Evolutionary conservation across 2,113 vertebrate species (phyloP).

Genomic region (Dunckerocampus dactyliophorus): DNA sequence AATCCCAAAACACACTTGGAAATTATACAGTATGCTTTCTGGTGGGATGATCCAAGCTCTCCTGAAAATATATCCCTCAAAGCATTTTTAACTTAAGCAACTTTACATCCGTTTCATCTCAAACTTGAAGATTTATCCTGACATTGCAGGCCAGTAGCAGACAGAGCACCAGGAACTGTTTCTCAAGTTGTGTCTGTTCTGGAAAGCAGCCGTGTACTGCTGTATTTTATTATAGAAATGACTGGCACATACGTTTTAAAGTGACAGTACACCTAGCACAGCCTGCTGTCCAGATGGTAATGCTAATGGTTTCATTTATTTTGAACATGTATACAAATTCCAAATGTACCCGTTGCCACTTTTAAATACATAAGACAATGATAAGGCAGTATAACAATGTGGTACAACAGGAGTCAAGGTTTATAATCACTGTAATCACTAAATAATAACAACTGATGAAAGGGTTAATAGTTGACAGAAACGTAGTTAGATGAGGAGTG

Average conservation of each 20-base stretch:
- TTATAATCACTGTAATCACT: no score
- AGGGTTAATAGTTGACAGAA: no score
- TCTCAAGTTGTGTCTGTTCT: conserved; percentile 42
- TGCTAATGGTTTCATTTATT: no score
- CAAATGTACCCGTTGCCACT: no score
- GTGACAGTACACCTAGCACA: conserved; percentile 23
- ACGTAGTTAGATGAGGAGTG: no score
- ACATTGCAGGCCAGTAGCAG: conserved; percentile 8
- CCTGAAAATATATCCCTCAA: background rate
- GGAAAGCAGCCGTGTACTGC: conserved; percentile 18
- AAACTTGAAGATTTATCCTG: conserved; percentile 6
- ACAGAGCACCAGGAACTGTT: conserved; percentile 40
- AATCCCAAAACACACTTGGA: background rate
- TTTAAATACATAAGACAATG: no score
- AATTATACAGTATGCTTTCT: background rate
- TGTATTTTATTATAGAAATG: conserved; percentile 38
- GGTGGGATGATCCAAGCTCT: background rate
- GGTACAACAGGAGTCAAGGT: no score
- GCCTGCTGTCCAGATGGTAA: background rate
- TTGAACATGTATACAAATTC: background rate
- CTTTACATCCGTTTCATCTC: conserved; percentile 18
- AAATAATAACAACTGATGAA: no score
- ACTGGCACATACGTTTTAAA: conserved; percentile 33
- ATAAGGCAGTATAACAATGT: no score
- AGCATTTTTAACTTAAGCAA: conserved; percentile 1